These are phyloP conservation scores for Pygoscelis adeliae DNA, from an alignment of 2,113 vertebrate species.

Conservation along the genomic window DNA sequence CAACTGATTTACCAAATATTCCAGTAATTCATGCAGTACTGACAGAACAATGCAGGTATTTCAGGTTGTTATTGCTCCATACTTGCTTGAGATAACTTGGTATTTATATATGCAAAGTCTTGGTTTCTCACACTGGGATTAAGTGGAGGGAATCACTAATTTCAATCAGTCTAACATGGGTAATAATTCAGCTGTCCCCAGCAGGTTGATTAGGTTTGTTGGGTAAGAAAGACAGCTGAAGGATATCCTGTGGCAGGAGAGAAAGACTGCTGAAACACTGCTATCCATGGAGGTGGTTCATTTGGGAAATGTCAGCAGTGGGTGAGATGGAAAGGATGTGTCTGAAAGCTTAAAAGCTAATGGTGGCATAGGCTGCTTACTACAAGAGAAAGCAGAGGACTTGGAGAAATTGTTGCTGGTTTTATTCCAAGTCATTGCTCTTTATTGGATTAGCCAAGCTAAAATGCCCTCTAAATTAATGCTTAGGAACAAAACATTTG, in stretches of 20 bases:
- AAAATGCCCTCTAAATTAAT: constrained; percentile 34
- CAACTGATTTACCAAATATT: neutral
- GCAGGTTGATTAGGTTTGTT: constrained; percentile 66
- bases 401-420: neutral
- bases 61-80: neutral
- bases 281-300: neutral
- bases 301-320: constrained; percentile 11
- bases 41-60: neutral
- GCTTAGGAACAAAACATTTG: constrained; percentile 9
- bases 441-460: constrained; percentile 38
- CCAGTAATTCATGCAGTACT: neutral
- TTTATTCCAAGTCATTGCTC: constrained; percentile 2
- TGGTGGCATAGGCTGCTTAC: neutral
- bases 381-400: neutral
- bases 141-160: constrained; percentile 45
- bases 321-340: neutral
- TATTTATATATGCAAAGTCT: constrained; percentile 17
- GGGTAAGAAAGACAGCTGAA: constrained; percentile 19
- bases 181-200: constrained; percentile 53
- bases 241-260: constrained; percentile 39
- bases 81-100: neutral
- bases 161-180: constrained; percentile 29
- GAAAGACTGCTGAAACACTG: constrained; percentile 23
- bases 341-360: constrained; percentile 20
- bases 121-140: constrained; percentile 19